phyloP scores from a whole-genome alignment of 2,888 invertebrate genomes.

The Hirtodrosophila cameraria region DNA sequence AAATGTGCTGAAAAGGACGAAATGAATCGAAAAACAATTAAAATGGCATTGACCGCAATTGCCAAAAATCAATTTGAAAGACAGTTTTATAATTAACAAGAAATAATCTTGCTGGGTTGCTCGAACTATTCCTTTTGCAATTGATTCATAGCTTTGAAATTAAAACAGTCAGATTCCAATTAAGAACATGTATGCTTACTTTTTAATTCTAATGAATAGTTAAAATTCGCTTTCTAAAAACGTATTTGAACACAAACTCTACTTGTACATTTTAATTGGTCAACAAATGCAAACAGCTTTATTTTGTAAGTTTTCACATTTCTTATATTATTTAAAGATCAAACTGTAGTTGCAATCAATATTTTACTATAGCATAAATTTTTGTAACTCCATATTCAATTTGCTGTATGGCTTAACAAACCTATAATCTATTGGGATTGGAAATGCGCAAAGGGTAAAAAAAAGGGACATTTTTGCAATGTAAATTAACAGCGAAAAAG shows the following conservation, averaged over 20 bases:
- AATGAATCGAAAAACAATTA: not conserved
- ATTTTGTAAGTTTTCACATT: not conserved
- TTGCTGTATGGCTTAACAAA: slow-evolving; percentile 27
- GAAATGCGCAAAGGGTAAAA: slow-evolving; percentile 46
- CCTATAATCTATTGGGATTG: slow-evolving; percentile 66
- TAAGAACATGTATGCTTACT: no score
- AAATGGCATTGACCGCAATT: not conserved
- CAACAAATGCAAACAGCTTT: not conserved
- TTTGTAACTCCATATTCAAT: slow-evolving; percentile 6
- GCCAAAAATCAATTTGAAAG: not conserved
- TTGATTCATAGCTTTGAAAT: no score
- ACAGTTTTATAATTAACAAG: no score
- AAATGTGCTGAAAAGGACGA: not conserved
- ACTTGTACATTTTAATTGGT: not conserved
- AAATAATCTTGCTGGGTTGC: no score
- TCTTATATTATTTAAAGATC: not conserved
- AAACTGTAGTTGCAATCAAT: slow-evolving; percentile 3
- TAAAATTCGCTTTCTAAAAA: no score
- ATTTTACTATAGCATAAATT: not conserved
- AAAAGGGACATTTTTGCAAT: slow-evolving; percentile 64
- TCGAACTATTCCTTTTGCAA: no score
- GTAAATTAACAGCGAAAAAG: slow-evolving; percentile 67
- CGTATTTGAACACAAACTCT: no score
- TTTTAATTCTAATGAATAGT: no score
- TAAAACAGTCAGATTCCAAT: no score